These are phyloP conservation scores for Neosalanx taihuensis DNA, from an alignment of 2,797 vertebrate species.

Conservation along the genomic window DNA sequence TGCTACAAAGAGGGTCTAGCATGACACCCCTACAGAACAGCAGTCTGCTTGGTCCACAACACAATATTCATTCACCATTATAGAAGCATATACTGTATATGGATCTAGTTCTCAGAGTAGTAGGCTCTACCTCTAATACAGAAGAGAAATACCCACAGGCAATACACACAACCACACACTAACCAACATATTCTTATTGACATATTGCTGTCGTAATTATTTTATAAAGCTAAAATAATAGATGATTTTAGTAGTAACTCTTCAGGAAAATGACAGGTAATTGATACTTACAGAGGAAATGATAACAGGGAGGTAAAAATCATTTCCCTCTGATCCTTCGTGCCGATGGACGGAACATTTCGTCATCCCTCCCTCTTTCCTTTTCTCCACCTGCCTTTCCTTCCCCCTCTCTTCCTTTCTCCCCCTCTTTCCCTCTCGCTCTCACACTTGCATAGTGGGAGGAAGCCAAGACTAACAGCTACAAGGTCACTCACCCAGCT, in stretches of 20 bases:
- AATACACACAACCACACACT: constrained; percentile 13
- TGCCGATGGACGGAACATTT: constrained; percentile 45
- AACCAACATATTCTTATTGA: constrained; percentile 15
- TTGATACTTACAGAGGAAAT: constrained; percentile 65
- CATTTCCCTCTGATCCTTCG: constrained; percentile 50
- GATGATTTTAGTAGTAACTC: background rate
- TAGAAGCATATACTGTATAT: background rate
- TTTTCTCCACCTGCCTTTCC: background rate
- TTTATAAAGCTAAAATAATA: too few relatives aligned
- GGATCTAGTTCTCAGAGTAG: background rate
- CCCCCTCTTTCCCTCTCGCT: constrained; percentile 35
- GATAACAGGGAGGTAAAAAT: constrained; percentile 25
- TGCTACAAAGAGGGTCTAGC: background rate
- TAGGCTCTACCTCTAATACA: constrained; percentile 37
- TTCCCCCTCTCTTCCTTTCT: constrained; percentile 11
- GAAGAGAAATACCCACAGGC: background rate
- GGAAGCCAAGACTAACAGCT: constrained; percentile 51
- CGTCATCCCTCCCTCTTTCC: constrained; percentile 32
- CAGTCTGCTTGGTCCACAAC: too few relatives aligned
- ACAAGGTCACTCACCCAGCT: constrained; percentile 71
- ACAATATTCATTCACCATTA: background rate
- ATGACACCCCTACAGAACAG: background rate
- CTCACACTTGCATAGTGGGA: constrained; percentile 38
- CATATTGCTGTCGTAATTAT: too few relatives aligned
- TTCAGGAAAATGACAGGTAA: constrained; percentile 23